Evolutionary conservation across 2,113 vertebrate genomes (phyloP).

Genomic region (Ariopsis seemanni): DNA sequence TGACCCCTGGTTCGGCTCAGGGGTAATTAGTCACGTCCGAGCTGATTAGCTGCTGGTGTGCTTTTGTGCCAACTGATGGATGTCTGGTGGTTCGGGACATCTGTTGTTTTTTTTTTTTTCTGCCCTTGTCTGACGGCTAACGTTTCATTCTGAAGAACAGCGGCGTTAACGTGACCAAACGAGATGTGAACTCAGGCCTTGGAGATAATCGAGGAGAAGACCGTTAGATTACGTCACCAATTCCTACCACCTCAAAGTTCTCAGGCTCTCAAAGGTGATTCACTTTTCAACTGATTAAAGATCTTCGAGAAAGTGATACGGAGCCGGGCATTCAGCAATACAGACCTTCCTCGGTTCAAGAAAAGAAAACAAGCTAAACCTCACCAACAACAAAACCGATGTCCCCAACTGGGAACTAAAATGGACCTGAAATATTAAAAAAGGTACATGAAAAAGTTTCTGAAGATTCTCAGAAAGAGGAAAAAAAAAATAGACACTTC

Average conservation of each 20-base stretch:
- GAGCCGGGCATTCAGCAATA: too few species aligned
- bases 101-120: slow-evolving; percentile 45
- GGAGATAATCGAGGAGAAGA: background rate
- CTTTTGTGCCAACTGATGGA: slow-evolving; percentile 67
- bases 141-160: slow-evolving; percentile 59
- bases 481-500: too few species aligned
- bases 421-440: too few species aligned
- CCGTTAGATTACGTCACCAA: background rate
- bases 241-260: background rate
- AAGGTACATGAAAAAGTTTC: too few species aligned
- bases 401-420: too few species aligned
- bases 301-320: too few species aligned
- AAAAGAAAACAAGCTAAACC: too few species aligned
- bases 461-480: too few species aligned
- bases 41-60: slow-evolving; percentile 67
- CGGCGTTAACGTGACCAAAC: background rate
- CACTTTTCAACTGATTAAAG: too few species aligned
- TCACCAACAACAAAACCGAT: too few species aligned
- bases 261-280: too few species aligned
- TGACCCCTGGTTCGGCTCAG: slow-evolving; percentile 65
- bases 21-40: slow-evolving; percentile 71
- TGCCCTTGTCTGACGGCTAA: slow-evolving; percentile 64
- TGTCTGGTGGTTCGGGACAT: slow-evolving; percentile 61
- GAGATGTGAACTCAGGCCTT: background rate
- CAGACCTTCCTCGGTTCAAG: too few species aligned